Evolutionary conservation across 2,888 invertebrate species (phyloP), one percentile per base, ranked within the genome.

Genomic region (Mycogona germanica): DNA sequence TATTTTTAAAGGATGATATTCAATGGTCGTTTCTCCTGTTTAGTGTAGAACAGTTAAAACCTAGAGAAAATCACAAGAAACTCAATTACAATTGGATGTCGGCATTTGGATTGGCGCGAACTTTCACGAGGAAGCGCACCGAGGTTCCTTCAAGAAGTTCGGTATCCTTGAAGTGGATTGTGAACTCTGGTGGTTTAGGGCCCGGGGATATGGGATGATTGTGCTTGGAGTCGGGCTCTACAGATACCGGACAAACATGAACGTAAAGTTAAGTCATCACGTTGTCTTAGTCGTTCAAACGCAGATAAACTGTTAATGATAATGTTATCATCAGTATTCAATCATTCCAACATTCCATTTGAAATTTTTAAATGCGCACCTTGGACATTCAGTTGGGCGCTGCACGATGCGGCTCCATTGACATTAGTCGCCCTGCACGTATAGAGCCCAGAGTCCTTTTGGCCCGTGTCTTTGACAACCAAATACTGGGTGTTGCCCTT

Each of bases 41-140:
- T 35, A 14, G 35, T 35, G 35, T 14, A 14, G 12, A 14, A n/a
- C n/a, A n/a, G n/a, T n/a, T 19, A 42, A 42, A 45, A 45, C n/a
- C n/a, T n/a, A 51, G 26, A 7, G 19, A 23, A 6, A 26, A 29
- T 47, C 1, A 47, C n/a, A 48, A 28, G 28, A 30, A n/a, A 52
- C 42, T 12, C 17, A 23, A 29, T 80, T 74, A 92, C 95, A 96
- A 95, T 70, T 81, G 82, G 45, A 96, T 79, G 59, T 81, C 82
- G 1, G 97, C 96, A 66, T 83, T 84, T 1, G 92, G 91, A 63
- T 87, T 82, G 9, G 91, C 91, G 62, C 81, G 81, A 51, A 89
- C 83, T 70, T 86, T 86, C 56, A 91, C 78, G 82, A 91, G 84
- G 68, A 89, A 91, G 30, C 89, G 78, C 53, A 91, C 76, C 65